Conservation (phyloP, 2,797 vertebrate genomes). For the Trachops cirrhosus region DNA sequence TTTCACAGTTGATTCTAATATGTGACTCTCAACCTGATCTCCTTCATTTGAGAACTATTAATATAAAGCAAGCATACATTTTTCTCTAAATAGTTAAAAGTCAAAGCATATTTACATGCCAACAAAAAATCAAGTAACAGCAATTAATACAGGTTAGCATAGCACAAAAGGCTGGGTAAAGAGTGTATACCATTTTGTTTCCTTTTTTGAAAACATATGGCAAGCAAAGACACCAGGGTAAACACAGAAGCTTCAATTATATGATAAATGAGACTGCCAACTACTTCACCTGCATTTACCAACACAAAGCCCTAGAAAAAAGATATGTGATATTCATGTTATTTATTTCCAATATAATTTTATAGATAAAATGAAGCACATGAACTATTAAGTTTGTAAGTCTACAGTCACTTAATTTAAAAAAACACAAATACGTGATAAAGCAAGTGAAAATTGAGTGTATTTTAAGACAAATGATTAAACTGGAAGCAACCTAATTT, state of each 20-base stretch:
- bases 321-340: background rate
- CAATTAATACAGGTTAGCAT: background rate
- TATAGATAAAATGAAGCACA: background rate
- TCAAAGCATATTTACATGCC: background rate
- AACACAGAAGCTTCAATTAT: background rate
- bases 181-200: background rate
- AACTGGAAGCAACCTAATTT: background rate
- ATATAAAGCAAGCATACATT: background rate
- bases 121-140: background rate
- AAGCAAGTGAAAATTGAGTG: background rate
- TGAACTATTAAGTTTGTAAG: background rate
- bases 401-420: background rate
- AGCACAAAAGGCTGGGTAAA: background rate
- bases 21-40: background rate
- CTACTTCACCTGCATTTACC: background rate
- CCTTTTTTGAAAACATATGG: background rate
- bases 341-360: conserved; percentile 24
- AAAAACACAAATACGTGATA: background rate
- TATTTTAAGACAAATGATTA: background rate
- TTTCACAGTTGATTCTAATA: background rate
- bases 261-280: background rate
- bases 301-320: background rate
- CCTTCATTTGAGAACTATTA: conserved; percentile 26
- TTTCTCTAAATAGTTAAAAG: background rate
- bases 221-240: background rate